Evolutionary conservation across 1,140 invertebrate genomes (phyloP).

Genomic region (Luehdorfia chinensis): DNA sequence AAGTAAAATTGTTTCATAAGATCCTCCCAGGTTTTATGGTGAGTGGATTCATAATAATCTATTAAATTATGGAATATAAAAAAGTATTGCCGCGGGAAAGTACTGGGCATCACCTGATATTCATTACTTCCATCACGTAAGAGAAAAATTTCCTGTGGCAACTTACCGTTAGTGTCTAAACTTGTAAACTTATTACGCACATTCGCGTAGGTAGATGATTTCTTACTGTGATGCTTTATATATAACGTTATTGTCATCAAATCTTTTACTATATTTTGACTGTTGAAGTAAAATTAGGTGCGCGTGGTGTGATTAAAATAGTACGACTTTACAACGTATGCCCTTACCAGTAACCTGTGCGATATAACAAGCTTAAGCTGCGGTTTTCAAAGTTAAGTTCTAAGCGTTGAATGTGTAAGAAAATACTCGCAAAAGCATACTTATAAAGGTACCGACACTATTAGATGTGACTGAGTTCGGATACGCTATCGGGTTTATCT

Average conservation of each 20-base stretch:
- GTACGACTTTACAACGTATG: not conserved
- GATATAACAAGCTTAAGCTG: not conserved
- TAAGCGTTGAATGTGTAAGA: not conserved
- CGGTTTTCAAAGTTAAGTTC: not conserved
- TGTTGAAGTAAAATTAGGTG: constrained; percentile 10
- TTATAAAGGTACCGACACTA: not conserved
- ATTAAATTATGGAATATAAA: constrained; percentile 17
- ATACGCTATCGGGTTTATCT: not conserved
- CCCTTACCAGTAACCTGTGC: not conserved
- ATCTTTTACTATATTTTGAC: constrained; percentile 31
- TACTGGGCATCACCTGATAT: constrained; percentile 6
- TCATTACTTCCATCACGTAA: constrained; percentile 4
- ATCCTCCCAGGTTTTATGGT: constrained; percentile 30
- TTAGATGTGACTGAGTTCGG: constrained; percentile 3
- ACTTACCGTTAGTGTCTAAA: constrained; percentile 38
- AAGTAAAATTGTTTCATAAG: constrained; percentile 3
- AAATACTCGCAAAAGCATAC: not conserved
- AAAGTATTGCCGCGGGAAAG: constrained; percentile 7
- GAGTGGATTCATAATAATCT: constrained; percentile 28
- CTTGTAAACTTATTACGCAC: constrained; percentile 62
- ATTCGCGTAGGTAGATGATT: constrained; percentile 71
- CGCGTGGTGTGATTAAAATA: constrained; percentile 5
- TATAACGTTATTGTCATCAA: constrained; percentile 46
- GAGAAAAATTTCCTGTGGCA: constrained; percentile 19
- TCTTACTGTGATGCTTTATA: constrained; percentile 71